Base-by-base conservation (phyloP, 2,113 vertebrate species). In the Callionymus lyra region DNA sequence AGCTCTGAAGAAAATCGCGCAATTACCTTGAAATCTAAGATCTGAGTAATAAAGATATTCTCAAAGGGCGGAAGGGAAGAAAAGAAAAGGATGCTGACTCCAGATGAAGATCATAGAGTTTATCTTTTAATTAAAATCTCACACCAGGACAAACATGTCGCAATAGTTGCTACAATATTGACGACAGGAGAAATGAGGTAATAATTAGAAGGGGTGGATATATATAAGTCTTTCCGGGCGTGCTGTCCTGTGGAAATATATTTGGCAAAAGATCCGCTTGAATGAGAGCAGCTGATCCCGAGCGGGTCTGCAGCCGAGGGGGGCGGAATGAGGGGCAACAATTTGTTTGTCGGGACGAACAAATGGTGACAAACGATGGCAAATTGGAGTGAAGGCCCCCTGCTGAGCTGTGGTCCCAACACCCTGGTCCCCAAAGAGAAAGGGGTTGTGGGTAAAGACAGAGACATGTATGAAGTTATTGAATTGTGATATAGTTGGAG, bases 311-410 rank as follows among this genome's bases (percentile, higher is more conserved):
- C 9, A 43, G 56, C 50, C 56, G 66, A 62, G 12, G 11, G 59
- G 59, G 47, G 65, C 53, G 32, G 43, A 44, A 47, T 12, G 38
- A 54, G 58, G 76, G 70, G 67, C 71, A 69, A 58, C 65, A 42
- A 56, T 77, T 59, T 65, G 72, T 77, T 76, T 79, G 72, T 69
- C 66, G 60, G 56, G 53, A 50, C 12, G 55, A 76, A 78, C 76
- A 80, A 83, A 77, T 72, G 81, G 75, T 78, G 83, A 84, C 74
- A 82, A 80, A 84, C 74, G 80, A 81, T 74, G 61, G 75, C 84
- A 84, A 84, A 85, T 84, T 84, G 81, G 65, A 79, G 51, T 68
- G 80, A 86, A 80, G 72, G 71, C 81, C 68, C 69, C 83, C 77
- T 34, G 79, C 64, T 63, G 82, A 67, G 81, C 77, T 46, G 50